phyloP scores from a whole-genome alignment of 2,113 vertebrate species.

The Fregata magnificens region DNA sequence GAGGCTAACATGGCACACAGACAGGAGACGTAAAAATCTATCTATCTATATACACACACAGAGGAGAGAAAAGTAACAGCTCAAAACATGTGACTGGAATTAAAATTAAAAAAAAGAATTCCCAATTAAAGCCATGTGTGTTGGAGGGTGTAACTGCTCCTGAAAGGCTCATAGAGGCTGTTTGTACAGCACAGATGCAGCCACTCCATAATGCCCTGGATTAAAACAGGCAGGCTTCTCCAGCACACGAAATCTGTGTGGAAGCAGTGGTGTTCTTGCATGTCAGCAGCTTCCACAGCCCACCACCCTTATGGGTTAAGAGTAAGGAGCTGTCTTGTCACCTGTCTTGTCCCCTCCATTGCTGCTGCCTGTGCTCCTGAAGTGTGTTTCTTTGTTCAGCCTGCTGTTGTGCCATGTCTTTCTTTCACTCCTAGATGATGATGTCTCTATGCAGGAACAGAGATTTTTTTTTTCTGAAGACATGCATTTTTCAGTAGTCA shows the following conservation, averaged over 20 bases:
- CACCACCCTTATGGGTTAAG: neutral
- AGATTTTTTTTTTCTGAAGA: neutral
- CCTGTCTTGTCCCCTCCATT: neutral
- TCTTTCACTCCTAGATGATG: neutral
- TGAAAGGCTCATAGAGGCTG: neutral
- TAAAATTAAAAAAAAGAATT: neutral
- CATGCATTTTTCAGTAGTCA: neutral
- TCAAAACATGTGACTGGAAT: slow-evolving; percentile 10
- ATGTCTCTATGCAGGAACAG: neutral
- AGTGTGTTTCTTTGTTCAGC: fast-evolving
- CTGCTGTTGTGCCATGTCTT: neutral
- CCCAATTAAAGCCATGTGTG: slow-evolving; percentile 22
- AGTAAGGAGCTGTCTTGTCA: neutral
- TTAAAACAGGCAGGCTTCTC: neutral
- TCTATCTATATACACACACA: neutral
- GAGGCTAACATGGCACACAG: slow-evolving; percentile 21
- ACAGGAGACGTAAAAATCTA: neutral
- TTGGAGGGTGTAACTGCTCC: slow-evolving; percentile 20
- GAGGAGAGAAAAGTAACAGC: slow-evolving; percentile 50
- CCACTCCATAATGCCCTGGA: neutral
- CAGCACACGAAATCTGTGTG: fast-evolving
- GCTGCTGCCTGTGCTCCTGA: neutral
- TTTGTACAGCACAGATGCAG: neutral
- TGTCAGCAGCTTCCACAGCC: neutral
- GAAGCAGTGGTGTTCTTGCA: neutral